Evolutionary conservation across 2,113 vertebrate genomes (phyloP).

Genomic region (Tupaia tana): DNA sequence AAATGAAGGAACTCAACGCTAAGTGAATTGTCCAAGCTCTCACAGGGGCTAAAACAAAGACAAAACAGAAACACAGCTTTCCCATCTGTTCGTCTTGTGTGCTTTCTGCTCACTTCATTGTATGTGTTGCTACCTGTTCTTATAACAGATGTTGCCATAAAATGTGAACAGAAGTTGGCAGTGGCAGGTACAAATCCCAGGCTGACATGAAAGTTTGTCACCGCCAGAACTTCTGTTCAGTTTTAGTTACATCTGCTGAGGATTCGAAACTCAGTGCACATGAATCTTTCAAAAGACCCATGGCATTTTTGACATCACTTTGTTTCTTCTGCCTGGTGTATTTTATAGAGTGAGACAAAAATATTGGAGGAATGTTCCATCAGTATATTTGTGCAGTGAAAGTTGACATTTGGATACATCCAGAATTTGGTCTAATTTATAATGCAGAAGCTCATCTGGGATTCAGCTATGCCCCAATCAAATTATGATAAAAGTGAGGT

Average conservation of each 20-base stretch:
- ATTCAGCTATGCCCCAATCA: neutral
- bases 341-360: neutral
- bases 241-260: conserved; percentile 41
- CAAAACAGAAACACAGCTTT: neutral
- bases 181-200: conserved; percentile 48
- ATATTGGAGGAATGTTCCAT: neutral
- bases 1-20: neutral
- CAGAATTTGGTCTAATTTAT: conserved; percentile 46
- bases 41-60: neutral
- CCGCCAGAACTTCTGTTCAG: conserved; percentile 35
- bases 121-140: neutral
- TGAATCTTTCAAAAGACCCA: conserved; percentile 6
- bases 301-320: conserved; percentile 22
- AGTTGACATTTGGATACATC: conserved; percentile 11
- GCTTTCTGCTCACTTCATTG: neutral
- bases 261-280: neutral
- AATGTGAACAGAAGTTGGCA: conserved; percentile 52
- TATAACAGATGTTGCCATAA: conserved; percentile 58
- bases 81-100: neutral
- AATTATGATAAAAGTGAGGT: neutral
- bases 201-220: neutral
- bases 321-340: neutral
- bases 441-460: neutral
- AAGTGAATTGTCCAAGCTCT: neutral
- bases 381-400: neutral